Evolutionary conservation across 2,113 vertebrate genomes (phyloP).

Genomic region (Gavia stellata): DNA sequence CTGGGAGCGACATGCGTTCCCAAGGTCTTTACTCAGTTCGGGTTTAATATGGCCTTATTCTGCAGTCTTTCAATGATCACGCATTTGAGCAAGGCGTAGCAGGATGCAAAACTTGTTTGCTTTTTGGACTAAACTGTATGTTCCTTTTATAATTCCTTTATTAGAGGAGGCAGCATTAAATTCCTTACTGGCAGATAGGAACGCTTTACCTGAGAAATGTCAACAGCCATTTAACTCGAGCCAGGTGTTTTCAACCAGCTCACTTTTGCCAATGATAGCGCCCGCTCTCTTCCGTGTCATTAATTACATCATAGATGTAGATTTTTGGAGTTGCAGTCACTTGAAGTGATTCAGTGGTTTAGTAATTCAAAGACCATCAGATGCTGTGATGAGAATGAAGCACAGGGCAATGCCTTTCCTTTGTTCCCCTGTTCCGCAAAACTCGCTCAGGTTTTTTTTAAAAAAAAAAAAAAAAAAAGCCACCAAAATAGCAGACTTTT

Average conservation of each 20-base stretch:
- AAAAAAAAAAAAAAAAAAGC: background rate
- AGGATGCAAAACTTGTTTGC: background rate
- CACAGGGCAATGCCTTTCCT: conserved; percentile 44
- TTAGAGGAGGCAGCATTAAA: background rate
- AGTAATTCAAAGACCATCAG: conserved; percentile 19
- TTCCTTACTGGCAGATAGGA: background rate
- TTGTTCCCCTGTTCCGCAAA: background rate
- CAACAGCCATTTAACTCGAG: background rate
- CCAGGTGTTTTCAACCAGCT: background rate
- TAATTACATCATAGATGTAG: background rate
- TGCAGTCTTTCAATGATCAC: background rate
- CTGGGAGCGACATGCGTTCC: background rate
- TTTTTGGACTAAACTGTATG: background rate
- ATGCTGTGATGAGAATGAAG: conserved; percentile 44
- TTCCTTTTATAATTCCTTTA: background rate
- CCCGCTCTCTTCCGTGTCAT: background rate
- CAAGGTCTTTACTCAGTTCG: background rate
- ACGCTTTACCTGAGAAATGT: background rate
- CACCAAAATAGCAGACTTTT: conserved; percentile 56
- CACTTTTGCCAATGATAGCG: background rate
- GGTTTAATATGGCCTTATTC: background rate
- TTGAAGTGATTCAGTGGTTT: background rate
- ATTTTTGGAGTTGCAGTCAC: background rate
- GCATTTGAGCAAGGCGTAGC: background rate
- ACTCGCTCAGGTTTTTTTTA: conserved; percentile 66